A percentile compares a stretch with the other conserved stretches of the same genome.
phyloP scores from a whole-genome alignment of 2,113 vertebrate species.

The Mirounga angustirostris region DNA sequence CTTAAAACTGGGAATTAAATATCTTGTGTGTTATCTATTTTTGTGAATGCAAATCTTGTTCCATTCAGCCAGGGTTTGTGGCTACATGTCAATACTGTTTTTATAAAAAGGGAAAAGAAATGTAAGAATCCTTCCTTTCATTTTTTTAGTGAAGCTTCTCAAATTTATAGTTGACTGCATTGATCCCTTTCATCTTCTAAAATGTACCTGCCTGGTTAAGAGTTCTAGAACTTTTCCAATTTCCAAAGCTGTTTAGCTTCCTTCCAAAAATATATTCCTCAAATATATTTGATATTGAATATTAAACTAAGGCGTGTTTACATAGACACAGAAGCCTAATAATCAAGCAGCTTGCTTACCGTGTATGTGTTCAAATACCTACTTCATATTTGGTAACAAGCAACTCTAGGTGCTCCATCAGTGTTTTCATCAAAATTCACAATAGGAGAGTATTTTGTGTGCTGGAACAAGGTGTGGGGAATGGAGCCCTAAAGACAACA shows the following conservation, averaged over 20 bases:
- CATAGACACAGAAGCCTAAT: neutral
- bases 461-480: neutral
- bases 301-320: neutral
- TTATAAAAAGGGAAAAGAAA: neutral
- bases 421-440: neutral
- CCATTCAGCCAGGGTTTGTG: neutral
- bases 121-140: neutral
- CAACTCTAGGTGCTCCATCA: neutral
- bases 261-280: slow-evolving; percentile 37
- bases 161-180: neutral
- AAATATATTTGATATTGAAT: neutral
- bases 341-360: neutral
- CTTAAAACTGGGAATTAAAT: slow-evolving; percentile 2
- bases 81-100: neutral
- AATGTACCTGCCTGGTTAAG: slow-evolving; percentile 17
- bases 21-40: neutral
- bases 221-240: slow-evolving; percentile 22
- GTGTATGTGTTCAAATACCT: neutral
- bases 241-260: slow-evolving; percentile 47
- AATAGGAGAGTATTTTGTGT: neutral
- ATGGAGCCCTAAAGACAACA: neutral
- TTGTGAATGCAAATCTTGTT: slow-evolving; percentile 6
- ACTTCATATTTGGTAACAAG: neutral
- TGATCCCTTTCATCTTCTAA: slow-evolving; percentile 26
- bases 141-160: neutral